These are phyloP conservation scores for Nannospalax galili DNA, from an alignment of 2,113 vertebrate genomes.

Conservation along the genomic window DNA sequence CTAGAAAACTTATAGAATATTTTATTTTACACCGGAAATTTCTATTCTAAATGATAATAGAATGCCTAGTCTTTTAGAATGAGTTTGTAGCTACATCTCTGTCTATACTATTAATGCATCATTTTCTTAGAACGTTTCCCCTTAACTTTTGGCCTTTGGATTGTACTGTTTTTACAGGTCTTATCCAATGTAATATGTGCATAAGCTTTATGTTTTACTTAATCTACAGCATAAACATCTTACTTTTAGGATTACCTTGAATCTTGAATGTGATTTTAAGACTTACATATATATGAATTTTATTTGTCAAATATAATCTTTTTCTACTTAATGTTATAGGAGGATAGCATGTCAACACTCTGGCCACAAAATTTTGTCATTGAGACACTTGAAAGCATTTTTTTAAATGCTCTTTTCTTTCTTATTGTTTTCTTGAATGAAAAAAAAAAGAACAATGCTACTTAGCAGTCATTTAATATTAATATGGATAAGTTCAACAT, in stretches of 20 bases:
- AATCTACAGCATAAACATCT: not conserved
- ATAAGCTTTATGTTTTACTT: not conserved
- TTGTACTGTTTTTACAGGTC: not conserved
- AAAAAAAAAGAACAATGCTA: slow-evolving; percentile 53
- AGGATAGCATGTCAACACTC: not conserved
- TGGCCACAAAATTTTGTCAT: slow-evolving; percentile 48
- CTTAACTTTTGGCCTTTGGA: slow-evolving; percentile 8
- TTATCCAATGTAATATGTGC: not conserved
- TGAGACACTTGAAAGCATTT: slow-evolving; percentile 48
- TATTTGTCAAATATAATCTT: not conserved
- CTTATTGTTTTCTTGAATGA: slow-evolving; percentile 56
- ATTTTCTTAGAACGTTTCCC: not conserved
- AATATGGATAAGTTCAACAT: slow-evolving; percentile 74
- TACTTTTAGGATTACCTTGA: not conserved
- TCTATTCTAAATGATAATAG: not conserved
- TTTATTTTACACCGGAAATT: slow-evolving; percentile 30
- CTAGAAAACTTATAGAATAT: slow-evolving; percentile 31
- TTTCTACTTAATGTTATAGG: slow-evolving; percentile 51
- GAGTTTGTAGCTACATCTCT: not conserved
- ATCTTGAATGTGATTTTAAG: not conserved
- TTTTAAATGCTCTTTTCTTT: slow-evolving; percentile 18
- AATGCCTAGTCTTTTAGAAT: not conserved
- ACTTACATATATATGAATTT: no score
- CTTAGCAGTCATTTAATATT: slow-evolving; percentile 75
- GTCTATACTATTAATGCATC: not conserved